Evolutionary conservation across 2,797 vertebrate genomes (phyloP).

Genomic region (Bufotes viridis): DNA sequence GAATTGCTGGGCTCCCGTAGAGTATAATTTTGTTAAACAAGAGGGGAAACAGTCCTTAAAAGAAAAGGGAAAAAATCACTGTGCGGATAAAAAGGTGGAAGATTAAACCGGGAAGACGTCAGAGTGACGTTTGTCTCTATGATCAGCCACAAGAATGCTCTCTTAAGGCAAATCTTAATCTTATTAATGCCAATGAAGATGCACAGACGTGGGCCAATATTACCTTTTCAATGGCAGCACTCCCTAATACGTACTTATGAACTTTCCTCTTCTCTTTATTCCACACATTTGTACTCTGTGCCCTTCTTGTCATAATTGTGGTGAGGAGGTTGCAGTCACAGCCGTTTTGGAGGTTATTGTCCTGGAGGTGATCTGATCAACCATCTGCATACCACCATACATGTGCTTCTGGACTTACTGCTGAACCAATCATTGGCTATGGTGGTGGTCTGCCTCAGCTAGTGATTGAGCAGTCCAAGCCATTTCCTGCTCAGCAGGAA

Average conservation of each 20-base stretch:
- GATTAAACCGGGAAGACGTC: slow-evolving; percentile 6
- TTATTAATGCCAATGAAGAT: neutral
- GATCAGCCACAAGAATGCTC: neutral
- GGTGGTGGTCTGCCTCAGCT: too few relatives aligned
- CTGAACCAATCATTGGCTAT: too few relatives aligned
- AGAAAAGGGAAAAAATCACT: slow-evolving; percentile 14
- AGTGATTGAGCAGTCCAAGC: too few relatives aligned
- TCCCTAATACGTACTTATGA: neutral
- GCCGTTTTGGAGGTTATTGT: neutral
- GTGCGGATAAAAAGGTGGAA: neutral
- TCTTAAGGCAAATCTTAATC: neutral
- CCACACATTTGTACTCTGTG: neutral
- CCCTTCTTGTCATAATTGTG: neutral
- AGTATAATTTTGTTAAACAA: slow-evolving; percentile 45
- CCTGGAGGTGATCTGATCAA: neutral
- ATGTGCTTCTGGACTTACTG: too few relatives aligned
- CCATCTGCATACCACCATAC: too few relatives aligned
- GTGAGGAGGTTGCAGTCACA: neutral
- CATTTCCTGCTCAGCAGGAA: too few relatives aligned
- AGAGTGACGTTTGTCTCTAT: neutral
- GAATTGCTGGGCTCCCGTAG: slow-evolving; percentile 36
- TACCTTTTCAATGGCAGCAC: neutral
- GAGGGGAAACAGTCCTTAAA: slow-evolving; percentile 28
- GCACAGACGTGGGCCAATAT: neutral
- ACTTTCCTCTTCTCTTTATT: neutral